Percentiles rank a stretch among this genome's conserved stretches.
These are phyloP conservation scores for Agrochola macilenta DNA, from an alignment of 2,888 invertebrate species.

Conservation along the genomic window DNA sequence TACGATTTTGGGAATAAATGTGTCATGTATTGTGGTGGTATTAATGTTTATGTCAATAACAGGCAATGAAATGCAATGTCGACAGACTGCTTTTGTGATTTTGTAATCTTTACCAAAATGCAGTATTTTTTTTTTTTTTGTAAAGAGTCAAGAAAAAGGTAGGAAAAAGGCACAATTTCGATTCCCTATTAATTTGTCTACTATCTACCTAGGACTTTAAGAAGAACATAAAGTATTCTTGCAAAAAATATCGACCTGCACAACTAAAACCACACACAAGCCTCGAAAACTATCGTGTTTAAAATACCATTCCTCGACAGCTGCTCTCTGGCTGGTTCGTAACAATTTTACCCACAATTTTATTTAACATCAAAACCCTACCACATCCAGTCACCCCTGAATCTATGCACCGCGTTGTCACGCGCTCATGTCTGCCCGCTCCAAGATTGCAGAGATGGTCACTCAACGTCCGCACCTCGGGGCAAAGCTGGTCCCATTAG, in stretches of 20 bases:
- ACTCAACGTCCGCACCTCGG: constrained; percentile 65
- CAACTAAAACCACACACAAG: not conserved
- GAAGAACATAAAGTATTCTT: not conserved
- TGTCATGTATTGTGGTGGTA: not conserved
- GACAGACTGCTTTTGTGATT: not conserved
- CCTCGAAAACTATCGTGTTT: no score
- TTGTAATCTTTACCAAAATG: not conserved
- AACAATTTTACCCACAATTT: not conserved
- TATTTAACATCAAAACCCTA: not conserved
- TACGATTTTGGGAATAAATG: constrained; percentile 13
- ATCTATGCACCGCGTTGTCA: constrained; percentile 51
- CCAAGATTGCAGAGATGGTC: constrained; percentile 65
- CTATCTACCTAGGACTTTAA: not conserved
- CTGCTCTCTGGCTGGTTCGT: not conserved
- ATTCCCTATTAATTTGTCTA: not conserved
- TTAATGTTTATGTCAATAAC: no score
- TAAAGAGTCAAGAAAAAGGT: not conserved
- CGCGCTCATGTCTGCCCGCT: constrained; percentile 64
- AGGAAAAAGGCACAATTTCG: not conserved
- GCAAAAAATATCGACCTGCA: not conserved
- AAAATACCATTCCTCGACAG: not conserved
- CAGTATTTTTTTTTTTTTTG: not conserved
- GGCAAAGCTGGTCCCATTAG: constrained; percentile 55
- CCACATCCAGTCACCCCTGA: constrained; percentile 32
- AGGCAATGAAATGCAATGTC: no score